Base-by-base conservation (phyloP, 1,140 invertebrate genomes). In the Meloidogyne chitwoodi region DNA sequence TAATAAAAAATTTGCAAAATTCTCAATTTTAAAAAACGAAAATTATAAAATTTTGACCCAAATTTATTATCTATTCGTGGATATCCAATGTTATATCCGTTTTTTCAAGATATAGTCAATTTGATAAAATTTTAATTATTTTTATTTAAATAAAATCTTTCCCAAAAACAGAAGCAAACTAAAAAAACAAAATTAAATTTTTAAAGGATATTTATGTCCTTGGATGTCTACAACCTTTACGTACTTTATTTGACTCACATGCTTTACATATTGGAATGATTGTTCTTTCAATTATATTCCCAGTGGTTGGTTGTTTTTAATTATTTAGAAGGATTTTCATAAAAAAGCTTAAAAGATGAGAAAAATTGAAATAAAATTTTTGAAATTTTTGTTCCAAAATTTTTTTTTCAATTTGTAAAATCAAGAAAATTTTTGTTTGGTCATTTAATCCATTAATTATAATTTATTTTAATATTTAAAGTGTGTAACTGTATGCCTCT, bases 161-260 rank as follows among this genome's bases (percentile, higher is more conserved):
- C n/a, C n/a, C n/a, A n/a, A n/a, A n/a, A n/a, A n/a, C n/a, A n/a
- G n/a, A n/a, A n/a, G n/a, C n/a, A n/a, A n/a, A n/a, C n/a, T n/a
- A n/a, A n/a, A n/a, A n/a, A n/a, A 56, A 8, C n/a, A 26, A 70
- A 11, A 29, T 16, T 56, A n/a, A 41, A 10, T 48, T 62, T 29
- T 31, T 41, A 24, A 24, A 73, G 27, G 83, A 86, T 67, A 76
- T 86, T 67, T 79, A 86, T 68, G 79, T 81, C 8, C 63, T 77
- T 24, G 85, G 85, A 76, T 86, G 85, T 76, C 73, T 87, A 31
- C 81, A 81, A 27, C 85, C 85, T 14, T 71, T 86, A 34, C 72
- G 80, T 41, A 72, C 75, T 11, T 66, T 84, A 12, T 86, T 86
- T 63, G 85, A 86, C 74, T 75, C 65, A 10, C 81, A 86, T 70